A percentile compares a stretch with the other conserved stretches of the same genome.
Conservation (phyloP, 2,888 invertebrate genomes). For the Xylophagus ater region DNA sequence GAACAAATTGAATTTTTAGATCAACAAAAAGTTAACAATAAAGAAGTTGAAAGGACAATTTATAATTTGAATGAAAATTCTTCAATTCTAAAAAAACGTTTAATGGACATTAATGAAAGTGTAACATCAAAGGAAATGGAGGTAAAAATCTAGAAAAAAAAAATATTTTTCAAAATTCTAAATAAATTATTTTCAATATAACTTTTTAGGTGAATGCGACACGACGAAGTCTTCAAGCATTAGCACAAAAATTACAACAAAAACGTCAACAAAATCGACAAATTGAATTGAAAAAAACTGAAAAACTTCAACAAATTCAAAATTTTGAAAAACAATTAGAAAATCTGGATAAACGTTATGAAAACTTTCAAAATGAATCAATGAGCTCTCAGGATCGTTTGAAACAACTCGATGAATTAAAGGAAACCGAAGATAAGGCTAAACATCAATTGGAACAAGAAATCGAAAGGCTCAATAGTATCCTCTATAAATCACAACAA, state of each 20-base stretch:
- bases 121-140: constrained; percentile 37
- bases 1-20: constrained; percentile 42
- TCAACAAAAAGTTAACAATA: constrained; percentile 44
- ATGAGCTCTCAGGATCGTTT: constrained; percentile 32
- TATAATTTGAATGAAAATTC: constrained; percentile 35
- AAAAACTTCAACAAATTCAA: constrained; percentile 23
- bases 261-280: constrained; percentile 32
- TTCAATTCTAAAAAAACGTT: constrained; percentile 33
- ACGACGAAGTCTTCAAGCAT: constrained; percentile 32
- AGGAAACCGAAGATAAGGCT: constrained; percentile 28
- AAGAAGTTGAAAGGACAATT: constrained; percentile 38
- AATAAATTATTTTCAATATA: neutral
- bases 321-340: constrained; percentile 20
- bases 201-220: constrained; percentile 25
- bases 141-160: constrained; percentile 22
- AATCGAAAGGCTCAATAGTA: constrained; percentile 27
- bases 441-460: constrained; percentile 28
- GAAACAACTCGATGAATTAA: constrained; percentile 33
- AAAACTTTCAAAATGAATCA: constrained; percentile 26
- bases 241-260: constrained; percentile 27
- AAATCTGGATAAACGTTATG: constrained; percentile 24
- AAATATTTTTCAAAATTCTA: neutral
- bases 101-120: constrained; percentile 30
- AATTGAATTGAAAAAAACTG: constrained; percentile 21
- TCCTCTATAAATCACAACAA: constrained; percentile 31